Evolutionary conservation across 2,888 invertebrate genomes (phyloP), one percentile per base, ranked within the genome.

Genomic region (Ctena decussata): DNA sequence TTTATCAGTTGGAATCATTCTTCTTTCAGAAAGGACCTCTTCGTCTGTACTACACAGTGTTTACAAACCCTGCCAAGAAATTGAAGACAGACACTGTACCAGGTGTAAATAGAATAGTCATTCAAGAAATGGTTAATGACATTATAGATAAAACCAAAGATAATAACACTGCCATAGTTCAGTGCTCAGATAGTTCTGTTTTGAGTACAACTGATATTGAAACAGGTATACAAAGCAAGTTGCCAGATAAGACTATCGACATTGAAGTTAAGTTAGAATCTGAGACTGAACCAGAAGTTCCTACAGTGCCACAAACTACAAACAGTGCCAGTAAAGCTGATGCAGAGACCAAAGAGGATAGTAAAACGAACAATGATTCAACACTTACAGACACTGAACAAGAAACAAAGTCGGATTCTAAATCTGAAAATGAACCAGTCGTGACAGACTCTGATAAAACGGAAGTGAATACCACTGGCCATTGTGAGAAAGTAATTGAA

Each of bases 21-120:
- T 44, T 76, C 81, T 96, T 96, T 72, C 96, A 97, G 97, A 97
- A 97, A 96, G 97, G 96, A 74, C 97, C 97, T 49, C 94, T 97
- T 85, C 96, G 97, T 86, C 95, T 97, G 72, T 97, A 96, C 88
- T 97, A 97, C 94, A 97, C 93, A 35, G 92, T 93, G 65, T 94
- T 92, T 80, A 89, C 91, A 77, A 91, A 90, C 46, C 92, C 92
- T 15, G 89, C 93, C 24, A 93, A 93, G 53, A 81, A 80, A 27
- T 86, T 89, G 15, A 89, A 90, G 72, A 15, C 65, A 65, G 65
- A 35, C 1, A 30, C 65, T 18, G 21, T 35, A 3, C 27, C 32
- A 30, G 65, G 21, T 18, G 65, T 65, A 24, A 35, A 65, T 65
- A 65, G 65, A 35, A 65, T 65, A 35, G 35, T 65, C 35, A 65